phyloP scores from a whole-genome alignment of 2,113 vertebrate genomes.

The Rhinopomastus cyanomelas region DNA sequence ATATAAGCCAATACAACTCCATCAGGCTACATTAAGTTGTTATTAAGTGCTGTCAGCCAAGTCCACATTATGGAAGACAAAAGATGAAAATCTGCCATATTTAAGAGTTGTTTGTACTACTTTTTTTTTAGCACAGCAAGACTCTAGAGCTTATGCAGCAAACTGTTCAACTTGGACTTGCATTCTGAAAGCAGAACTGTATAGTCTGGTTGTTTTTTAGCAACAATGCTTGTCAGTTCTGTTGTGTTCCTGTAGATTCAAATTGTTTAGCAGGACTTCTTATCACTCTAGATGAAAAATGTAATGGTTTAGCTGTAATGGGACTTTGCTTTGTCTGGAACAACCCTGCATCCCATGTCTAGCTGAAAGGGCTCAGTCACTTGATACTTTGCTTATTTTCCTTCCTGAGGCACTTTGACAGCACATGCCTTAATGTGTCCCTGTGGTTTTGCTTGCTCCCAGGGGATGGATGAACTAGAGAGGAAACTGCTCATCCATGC shows the following conservation, averaged over 20 bases:
- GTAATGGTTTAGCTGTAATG: not conserved
- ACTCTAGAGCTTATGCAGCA: not conserved
- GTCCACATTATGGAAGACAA: not conserved
- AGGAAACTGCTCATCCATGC: not conserved
- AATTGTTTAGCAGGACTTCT: not conserved
- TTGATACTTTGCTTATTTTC: not conserved
- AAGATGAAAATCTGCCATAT: not conserved
- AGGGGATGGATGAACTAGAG: not conserved
- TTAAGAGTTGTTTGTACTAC: not conserved
- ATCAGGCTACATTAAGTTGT: not conserved
- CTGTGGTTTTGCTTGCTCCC: not conserved
- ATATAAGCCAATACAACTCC: not conserved
- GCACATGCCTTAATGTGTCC: not conserved
- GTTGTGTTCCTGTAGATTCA: not conserved
- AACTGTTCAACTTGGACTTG: not conserved
- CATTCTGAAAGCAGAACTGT: not conserved
- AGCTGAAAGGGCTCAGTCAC: not conserved
- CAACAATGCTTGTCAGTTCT: not conserved
- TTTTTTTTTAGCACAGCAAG: not conserved
- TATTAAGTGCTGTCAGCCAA: not conserved
- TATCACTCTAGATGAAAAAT: not conserved
- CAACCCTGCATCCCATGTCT: not conserved
- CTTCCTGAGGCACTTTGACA: not conserved
- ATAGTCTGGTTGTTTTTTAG: not conserved
- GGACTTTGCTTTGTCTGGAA: not conserved